phyloP scores from a whole-genome alignment of 2,113 vertebrate genomes.

The Aspiorhynchus laticeps region DNA sequence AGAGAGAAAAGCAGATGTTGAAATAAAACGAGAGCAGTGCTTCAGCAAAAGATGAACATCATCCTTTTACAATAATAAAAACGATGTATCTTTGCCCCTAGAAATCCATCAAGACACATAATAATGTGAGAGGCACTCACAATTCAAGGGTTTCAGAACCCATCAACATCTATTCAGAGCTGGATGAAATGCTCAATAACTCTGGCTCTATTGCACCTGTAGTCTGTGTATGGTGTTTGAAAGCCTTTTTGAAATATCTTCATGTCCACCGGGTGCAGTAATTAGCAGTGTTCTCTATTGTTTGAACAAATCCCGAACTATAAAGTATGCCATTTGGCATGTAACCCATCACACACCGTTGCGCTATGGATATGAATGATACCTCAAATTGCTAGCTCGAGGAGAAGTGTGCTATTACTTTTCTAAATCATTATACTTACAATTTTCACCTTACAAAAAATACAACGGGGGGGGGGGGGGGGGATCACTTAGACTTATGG shows the following conservation, averaged over 20 bases:
- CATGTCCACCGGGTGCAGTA: neutral
- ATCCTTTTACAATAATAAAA: constrained; percentile 17
- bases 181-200: neutral
- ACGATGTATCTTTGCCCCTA: neutral
- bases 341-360: neutral
- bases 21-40: neutral
- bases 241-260: neutral
- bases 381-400: neutral
- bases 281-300: neutral
- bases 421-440: neutral
- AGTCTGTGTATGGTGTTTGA: neutral
- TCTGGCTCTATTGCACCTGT: neutral
- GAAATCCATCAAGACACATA: constrained; percentile 23
- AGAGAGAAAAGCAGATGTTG: neutral
- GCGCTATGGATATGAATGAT: neutral
- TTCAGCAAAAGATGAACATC: constrained; percentile 13
- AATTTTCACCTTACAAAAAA: neutral
- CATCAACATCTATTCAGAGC: neutral
- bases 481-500: neutral
- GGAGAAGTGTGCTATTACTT: neutral
- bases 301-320: neutral
- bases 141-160: neutral
- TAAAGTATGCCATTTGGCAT: neutral
- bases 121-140: constrained; percentile 12
- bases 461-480: neutral